These are phyloP conservation scores for Penaeus vannamei DNA, from an alignment of 1,140 invertebrate genomes.

Conservation along the genomic window DNA sequence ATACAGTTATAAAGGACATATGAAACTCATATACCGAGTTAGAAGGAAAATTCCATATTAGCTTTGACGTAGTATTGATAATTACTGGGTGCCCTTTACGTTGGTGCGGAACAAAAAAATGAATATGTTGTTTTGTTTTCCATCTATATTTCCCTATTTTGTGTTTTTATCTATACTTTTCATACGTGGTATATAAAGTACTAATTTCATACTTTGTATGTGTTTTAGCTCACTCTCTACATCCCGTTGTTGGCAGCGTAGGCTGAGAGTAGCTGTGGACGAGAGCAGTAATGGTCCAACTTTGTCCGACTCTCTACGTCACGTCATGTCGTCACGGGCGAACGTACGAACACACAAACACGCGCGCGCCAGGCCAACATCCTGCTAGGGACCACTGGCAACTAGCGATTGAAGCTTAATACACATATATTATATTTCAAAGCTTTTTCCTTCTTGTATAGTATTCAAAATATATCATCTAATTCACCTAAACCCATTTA, in stretches of 20 bases:
- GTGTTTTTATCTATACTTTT: slow-evolving; percentile 11
- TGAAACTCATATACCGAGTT: neutral
- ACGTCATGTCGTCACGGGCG: slow-evolving; percentile 66
- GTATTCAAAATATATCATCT: neutral
- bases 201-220: slow-evolving; percentile 62
- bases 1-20: neutral
- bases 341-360: slow-evolving; percentile 59
- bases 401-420: slow-evolving; percentile 34
- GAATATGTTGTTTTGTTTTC: neutral
- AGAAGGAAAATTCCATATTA: slow-evolving; percentile 61
- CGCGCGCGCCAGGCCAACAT: slow-evolving; percentile 48
- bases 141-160: neutral
- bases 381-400: slow-evolving; percentile 44
- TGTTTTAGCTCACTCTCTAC: slow-evolving; percentile 61
- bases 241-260: slow-evolving; percentile 63
- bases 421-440: neutral
- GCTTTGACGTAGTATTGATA: slow-evolving; percentile 55
- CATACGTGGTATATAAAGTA: slow-evolving; percentile 31
- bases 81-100: slow-evolving; percentile 36
- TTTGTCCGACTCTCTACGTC: slow-evolving; percentile 68
- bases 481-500: neutral
- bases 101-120: slow-evolving; percentile 21
- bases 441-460: neutral
- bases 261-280: slow-evolving; percentile 67
- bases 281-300: slow-evolving; percentile 64